phyloP scores from a whole-genome alignment of 2,797 vertebrate species.

The Myripristis jacobus region DNA sequence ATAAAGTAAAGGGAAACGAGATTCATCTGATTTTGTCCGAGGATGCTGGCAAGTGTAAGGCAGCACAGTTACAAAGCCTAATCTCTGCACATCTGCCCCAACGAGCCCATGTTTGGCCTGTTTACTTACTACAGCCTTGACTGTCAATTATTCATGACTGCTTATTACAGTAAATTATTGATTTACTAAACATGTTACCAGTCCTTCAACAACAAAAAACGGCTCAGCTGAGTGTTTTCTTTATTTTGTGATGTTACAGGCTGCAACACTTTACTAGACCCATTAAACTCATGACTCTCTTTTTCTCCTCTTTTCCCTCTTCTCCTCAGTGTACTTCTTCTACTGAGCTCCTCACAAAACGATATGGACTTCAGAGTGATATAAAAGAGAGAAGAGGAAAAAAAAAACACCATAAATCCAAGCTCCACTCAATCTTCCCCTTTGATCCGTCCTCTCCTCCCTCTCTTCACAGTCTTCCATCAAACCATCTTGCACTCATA shows the following conservation, averaged over 20 bases:
- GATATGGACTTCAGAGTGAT: constrained; percentile 72
- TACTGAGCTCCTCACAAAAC: constrained; percentile 76
- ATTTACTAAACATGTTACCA: constrained; percentile 8
- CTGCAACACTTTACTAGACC: constrained; percentile 1
- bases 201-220: constrained; percentile 2
- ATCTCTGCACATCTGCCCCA: constrained; percentile 11
- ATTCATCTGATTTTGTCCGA: neutral
- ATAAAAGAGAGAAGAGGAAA: constrained; percentile 58
- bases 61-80: neutral
- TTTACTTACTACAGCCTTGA: constrained; percentile 12
- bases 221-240: neutral
- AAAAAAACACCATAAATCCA: constrained; percentile 52
- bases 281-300: constrained; percentile 55
- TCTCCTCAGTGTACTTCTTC: constrained; percentile 85
- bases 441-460: constrained; percentile 61
- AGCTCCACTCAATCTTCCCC: constrained; percentile 60
- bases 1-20: neutral
- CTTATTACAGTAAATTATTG: constrained; percentile 40
- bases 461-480: constrained; percentile 76
- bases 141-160: constrained; percentile 30
- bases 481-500: constrained; percentile 74
- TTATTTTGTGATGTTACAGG: neutral
- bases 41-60: neutral
- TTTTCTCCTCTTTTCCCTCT: constrained; percentile 16
- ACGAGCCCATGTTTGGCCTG: neutral